phyloP scores from a whole-genome alignment of 2,113 vertebrate species.

The Gambusia affinis region DNA sequence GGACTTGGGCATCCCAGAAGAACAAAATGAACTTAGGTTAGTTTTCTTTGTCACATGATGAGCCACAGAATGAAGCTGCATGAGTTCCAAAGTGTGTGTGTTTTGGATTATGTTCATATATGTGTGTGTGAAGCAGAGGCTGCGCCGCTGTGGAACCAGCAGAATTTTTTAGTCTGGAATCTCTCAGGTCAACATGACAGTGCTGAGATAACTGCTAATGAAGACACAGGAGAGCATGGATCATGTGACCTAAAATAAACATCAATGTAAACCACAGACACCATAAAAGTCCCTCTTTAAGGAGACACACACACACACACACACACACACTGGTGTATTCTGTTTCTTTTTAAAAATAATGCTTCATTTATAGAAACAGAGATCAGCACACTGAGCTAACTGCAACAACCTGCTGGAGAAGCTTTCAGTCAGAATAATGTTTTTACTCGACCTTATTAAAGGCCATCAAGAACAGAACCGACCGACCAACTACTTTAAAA shows the following conservation, averaged over 20 bases:
- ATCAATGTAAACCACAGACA: slow-evolving; percentile 16
- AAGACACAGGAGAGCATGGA: slow-evolving; percentile 56
- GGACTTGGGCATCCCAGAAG: no score
- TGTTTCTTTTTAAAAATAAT: background rate
- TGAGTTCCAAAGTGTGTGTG: background rate
- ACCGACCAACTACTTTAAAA: no score
- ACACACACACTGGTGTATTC: background rate
- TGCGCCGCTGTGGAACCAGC: slow-evolving; percentile 4
- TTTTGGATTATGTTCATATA: background rate
- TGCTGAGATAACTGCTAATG: slow-evolving; percentile 56
- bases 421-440: slow-evolving; percentile 10
- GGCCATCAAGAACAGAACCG: slow-evolving; percentile 13
- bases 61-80: no score
- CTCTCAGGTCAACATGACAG: slow-evolving; percentile 40
- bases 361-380: background rate
- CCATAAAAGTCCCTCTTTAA: background rate
- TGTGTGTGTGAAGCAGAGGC: background rate
- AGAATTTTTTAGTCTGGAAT: slow-evolving; percentile 20
- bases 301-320: background rate
- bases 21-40: no score
- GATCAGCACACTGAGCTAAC: background rate
- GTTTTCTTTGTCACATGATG: no score
- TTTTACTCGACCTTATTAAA: background rate
- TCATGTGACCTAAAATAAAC: slow-evolving; percentile 50
- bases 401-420: background rate